Evolutionary conservation across 2,113 vertebrate species (phyloP).

Genomic region (Elanus axillaris): DNA sequence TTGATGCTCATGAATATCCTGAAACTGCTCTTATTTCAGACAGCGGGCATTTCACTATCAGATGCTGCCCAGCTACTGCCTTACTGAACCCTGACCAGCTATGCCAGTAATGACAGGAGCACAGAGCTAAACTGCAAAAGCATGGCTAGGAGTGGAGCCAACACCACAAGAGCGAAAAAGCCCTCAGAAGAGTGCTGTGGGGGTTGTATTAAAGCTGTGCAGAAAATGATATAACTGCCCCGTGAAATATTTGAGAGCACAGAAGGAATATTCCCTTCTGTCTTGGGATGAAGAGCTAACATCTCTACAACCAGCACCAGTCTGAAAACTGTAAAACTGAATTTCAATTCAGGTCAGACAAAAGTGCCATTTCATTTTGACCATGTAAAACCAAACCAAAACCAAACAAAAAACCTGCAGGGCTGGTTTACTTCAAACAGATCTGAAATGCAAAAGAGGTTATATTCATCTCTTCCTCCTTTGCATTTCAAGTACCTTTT

Average conservation of each 20-base stretch:
- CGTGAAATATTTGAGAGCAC: background rate
- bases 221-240: background rate
- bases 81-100: background rate
- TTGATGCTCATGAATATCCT: background rate
- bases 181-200: rapidly evolving
- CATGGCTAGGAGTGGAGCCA: background rate
- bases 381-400: background rate
- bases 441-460: background rate
- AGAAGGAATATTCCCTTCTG: background rate
- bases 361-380: background rate
- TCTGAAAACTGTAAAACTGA: background rate
- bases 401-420: too few species aligned
- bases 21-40: background rate
- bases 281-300: background rate
- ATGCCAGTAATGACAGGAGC: background rate
- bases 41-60: rapidly evolving
- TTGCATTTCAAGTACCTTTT: background rate
- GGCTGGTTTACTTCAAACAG: background rate
- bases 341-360: background rate
- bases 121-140: background rate
- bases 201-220: background rate
- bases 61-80: background rate
- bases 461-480: background rate
- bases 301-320: background rate
- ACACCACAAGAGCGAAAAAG: background rate